Evolutionary conservation across 2,888 invertebrate species (phyloP), one percentile per base, ranked within the genome.

Genomic region (Thereva unica): DNA sequence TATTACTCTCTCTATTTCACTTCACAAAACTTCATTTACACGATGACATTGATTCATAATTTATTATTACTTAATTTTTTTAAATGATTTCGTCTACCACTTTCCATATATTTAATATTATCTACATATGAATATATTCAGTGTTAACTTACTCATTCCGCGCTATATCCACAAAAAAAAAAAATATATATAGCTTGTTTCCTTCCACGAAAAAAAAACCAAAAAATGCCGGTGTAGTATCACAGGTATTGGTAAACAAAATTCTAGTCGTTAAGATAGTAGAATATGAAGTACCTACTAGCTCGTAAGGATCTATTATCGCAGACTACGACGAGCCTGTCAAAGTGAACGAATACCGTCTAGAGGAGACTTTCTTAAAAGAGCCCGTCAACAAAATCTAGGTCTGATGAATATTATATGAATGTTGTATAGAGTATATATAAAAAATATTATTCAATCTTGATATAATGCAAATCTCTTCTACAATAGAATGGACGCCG

Each of bases 391-490:
- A 41, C 50, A 41, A 61, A n/a, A 38, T 49, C 4, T 50, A 35
- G 50, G 10, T 61, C 40, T 10, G n/a, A 35, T 23, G n/a, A 38
- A 12, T 4, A 40, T 50, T 40, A 40, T 34, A 23, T n/a, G 9
- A 50, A 6, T 50, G 23, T 61, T 50, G 49, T 41, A 5, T 50
- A n/a, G n/a, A n/a, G n/a, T n/a, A 8, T 50, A 50, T 47, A 59
- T 23, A 49, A 38, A 49, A 38, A 49, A 49, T 59, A 41, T 23
- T 57, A 57, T 49, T 61, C 50, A 61, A 49, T 40, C 41, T 9
- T 61, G 50, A 50, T 61, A 41, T 61, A 50, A 61, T 61, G 61
- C 61, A 61, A 61, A 61, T 61, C 40, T 61, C 49, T 61, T 23
- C 23, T 23, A 23, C 23, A 23, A 50, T 61, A 61, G 35, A 50